Evolutionary conservation across 2,888 invertebrate species (phyloP).

Genomic region (Lepetodrilus schrolli): DNA sequence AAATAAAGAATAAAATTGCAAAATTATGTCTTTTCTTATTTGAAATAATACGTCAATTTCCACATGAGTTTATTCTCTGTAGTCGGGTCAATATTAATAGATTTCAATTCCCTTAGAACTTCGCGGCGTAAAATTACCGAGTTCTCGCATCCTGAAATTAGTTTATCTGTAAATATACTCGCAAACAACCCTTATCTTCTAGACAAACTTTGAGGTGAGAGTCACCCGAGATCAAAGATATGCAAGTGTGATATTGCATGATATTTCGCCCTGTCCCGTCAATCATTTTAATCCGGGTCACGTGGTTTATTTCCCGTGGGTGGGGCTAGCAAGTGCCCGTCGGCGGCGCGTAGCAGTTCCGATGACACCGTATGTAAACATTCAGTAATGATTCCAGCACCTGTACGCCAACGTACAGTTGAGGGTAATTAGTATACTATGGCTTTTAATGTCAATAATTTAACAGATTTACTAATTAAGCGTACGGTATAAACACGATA

Average conservation of each 20-base stretch:
- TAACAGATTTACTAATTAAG: too few species aligned
- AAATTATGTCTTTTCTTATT: too few species aligned
- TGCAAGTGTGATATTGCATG: constrained; percentile 14
- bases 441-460: too few species aligned
- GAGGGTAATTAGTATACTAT: too few species aligned
- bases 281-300: constrained; percentile 20
- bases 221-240: background rate
- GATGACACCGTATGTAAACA: background rate
- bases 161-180: background rate
- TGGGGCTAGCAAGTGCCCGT: background rate
- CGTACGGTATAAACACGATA: too few species aligned
- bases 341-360: background rate
- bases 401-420: too few species aligned
- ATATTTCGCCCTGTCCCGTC: background rate
- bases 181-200: background rate
- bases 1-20: too few species aligned
- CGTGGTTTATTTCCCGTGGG: constrained; percentile 15
- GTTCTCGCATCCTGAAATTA: background rate
- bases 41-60: too few species aligned
- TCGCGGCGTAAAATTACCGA: background rate
- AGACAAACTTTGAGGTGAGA: background rate
- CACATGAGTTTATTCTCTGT: too few species aligned
- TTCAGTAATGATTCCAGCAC: background rate
- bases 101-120: too few species aligned
- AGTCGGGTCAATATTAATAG: too few species aligned